Base-by-base conservation (phyloP, 2,113 vertebrate species). In the Heterotilapia buettikoferi region DNA sequence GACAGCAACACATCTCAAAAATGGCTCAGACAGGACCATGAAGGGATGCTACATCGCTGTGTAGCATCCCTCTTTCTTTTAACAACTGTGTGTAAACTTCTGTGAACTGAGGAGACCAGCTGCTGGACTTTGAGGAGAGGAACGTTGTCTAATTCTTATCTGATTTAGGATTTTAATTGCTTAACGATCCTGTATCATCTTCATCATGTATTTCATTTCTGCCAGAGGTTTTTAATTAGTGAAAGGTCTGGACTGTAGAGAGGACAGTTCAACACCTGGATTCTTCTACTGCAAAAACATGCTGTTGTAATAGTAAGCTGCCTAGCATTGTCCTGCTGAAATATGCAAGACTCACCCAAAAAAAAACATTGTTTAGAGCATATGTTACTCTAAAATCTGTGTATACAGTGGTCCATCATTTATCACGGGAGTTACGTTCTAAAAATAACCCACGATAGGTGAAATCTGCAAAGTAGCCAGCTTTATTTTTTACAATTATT, bases 361-460 rank as follows among this genome's bases (percentile, higher is more conserved):
- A 71, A 14, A 18, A 40, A 8, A 14, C 7, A 13, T 9, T 40
- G 36, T 43, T 21, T 71, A 21, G n/a, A 40, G 11, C 36, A 40
- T 9, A 40, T 6, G 5, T 14, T 68, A 14, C 7, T 40, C 36
- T 40, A 40, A 71, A 71, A 71, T 38, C 63, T 71, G 7, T 68
- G 0, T 68, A 14, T 31, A 59, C 56, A 59, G 26, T 31, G 56
- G 56, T 31, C 2, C 29, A 5, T 6, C 29, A 1, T 31, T 31
- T 31, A 31, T 59, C 56, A 0, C 7, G 0, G 13, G 56, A 31
- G 24, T 59, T 59, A 59, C 4, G 14, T 31, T 31, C 56, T 3
- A 31, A 59, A 59, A 59, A 31, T 56, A 56, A 5, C 54, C 21
- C 4, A 13, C 11, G 0, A 26, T 6, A 31, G 26, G 26, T 31